Evolutionary conservation across 2,113 vertebrate genomes (phyloP).

Genomic region (Pelecanoides urinatrix): DNA sequence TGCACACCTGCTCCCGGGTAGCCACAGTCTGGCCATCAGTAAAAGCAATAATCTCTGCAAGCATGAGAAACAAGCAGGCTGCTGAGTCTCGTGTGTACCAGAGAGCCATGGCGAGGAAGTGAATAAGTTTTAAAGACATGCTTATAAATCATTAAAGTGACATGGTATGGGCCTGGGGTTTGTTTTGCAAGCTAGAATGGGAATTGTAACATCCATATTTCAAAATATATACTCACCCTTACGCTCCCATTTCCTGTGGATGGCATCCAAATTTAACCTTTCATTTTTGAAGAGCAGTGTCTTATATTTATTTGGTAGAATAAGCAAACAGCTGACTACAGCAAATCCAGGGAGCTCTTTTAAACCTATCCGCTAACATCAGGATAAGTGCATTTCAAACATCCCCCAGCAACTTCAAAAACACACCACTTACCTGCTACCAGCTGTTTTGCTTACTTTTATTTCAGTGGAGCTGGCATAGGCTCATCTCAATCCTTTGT

Average conservation of each 20-base stretch:
- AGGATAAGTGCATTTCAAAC: conserved; percentile 30
- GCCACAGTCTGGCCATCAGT: not conserved
- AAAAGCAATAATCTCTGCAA: not conserved
- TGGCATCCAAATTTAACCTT: conserved; percentile 24
- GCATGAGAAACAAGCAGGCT: not conserved
- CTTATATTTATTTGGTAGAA: conserved; percentile 6
- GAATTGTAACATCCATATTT: conserved; percentile 53
- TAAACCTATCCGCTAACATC: not conserved
- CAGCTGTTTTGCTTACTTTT: not conserved
- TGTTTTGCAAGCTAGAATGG: conserved; percentile 53
- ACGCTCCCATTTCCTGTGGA: conserved; percentile 33
- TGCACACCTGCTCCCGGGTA: not conserved
- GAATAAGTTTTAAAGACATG: not conserved
- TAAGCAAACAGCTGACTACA: conserved; percentile 12
- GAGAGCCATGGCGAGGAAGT: not conserved
- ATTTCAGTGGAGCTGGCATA: not conserved
- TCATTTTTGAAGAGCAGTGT: conserved; percentile 13
- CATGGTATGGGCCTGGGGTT: not conserved
- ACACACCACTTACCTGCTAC: not conserved
- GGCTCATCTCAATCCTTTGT: not conserved
- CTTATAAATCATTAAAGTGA: conserved; percentile 51
- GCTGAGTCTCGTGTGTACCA: not conserved
- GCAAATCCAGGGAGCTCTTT: not conserved
- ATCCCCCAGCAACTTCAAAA: conserved; percentile 10
- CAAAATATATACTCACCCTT: conserved; percentile 10